Base-by-base conservation (phyloP, 2,113 vertebrate species). In the Cavia porcellus region DNA sequence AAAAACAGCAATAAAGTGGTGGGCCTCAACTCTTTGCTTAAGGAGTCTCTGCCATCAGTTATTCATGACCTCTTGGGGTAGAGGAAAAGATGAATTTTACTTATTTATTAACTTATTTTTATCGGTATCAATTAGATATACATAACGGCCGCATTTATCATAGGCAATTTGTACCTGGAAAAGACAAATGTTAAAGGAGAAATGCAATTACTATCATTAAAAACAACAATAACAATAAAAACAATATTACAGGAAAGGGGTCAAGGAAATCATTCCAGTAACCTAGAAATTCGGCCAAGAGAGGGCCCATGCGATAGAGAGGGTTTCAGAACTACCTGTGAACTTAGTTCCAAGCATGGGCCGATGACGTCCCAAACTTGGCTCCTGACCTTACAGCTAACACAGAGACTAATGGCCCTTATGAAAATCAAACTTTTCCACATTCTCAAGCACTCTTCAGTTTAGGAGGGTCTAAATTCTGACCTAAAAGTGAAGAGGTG, bases 231-330 rank as follows among this genome's bases (percentile, higher is more conserved):
- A 38, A 22, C 11, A 57, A 82, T 3, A 32, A 6, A 24, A 55
- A 28, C 32, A 74, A 35, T 30, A 47, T 94, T 68, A 22, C 75
- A 94, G 92, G 42, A n/a, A 59, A 89, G 42, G 38, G 89, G 35
- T 75, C 66, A 81, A 77, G 85, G 64, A 91, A 75, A 35, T 66
- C 42, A 32, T 88, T 95, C 42, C 50, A 83, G 72, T 32, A 88
- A 17, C 3, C 30, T 30, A 42, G 61, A 79, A 96, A 86, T 47
- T 19, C 55, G 45, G 66, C 24, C 38, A 79, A 89, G 70, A 42
- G 20, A 85, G 59, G 55, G 30, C 52, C 77, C 55, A 8, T 0
- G 55, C 28, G 81, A 5, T 1, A 93, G 50, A 28, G 47, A 30
- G 61, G 3, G 52, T 52, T 84, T 30, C 82, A n/a, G 22, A 17